Evolutionary conservation across 1,140 invertebrate genomes (phyloP).

Genomic region (Caenorhabditis elegans): WBcel235 BX284603.4:2808501-2809000

Average conservation of each 20-base stretch:
- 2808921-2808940: neutral
- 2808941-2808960: neutral
- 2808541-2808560: no score
- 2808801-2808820: neutral
- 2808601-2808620: neutral
- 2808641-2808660: constrained; percentile 9
- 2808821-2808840: no score
- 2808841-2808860: neutral
- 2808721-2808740: neutral
- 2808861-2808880: neutral
- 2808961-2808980: constrained; percentile 43
- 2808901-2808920: neutral
- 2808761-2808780: constrained; percentile 7
- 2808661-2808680: neutral
- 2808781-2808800: constrained; percentile 16
- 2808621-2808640: neutral
- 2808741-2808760: neutral
- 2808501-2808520: neutral
- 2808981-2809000: constrained; percentile 51
- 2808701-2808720: neutral
- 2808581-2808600: no score
- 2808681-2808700: neutral
- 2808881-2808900: neutral
- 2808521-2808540: no score
- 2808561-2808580: neutral